A percentile compares a stretch with the other conserved stretches of the same genome.
Conservation (phyloP, 2,888 invertebrate species). For the Orchesellides sinensis region DNA sequence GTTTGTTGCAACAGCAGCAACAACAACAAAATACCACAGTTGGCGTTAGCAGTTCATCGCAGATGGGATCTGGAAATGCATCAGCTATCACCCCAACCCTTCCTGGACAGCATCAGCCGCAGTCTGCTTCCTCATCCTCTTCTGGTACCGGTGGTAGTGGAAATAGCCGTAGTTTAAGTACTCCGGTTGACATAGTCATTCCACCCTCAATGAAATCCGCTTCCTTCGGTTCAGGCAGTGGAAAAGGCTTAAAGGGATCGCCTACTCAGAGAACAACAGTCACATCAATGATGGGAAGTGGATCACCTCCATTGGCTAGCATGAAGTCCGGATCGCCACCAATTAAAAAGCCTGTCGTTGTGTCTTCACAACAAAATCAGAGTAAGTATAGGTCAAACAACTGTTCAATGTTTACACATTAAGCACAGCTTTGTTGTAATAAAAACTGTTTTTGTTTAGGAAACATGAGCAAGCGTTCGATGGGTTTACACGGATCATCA, state of each 20-base stretch:
- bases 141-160: conserved; percentile 2
- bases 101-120: conserved; percentile 44
- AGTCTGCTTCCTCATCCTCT: conserved; percentile 6
- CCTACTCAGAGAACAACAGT: conserved; percentile 44
- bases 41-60: not conserved
- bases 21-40: conserved; percentile 32
- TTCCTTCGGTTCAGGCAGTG: conserved; percentile 30
- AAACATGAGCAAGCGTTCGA: conserved; percentile 12
- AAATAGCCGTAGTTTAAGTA: conserved; percentile 31
- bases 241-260: conserved; percentile 44
- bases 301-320: conserved; percentile 60
- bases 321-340: conserved; percentile 69
- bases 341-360: conserved; percentile 70
- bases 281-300: conserved; percentile 53
- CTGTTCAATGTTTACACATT: not conserved
- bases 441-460: not conserved
- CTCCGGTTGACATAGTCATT: conserved; percentile 61
- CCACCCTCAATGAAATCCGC: conserved; percentile 38
- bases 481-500: conserved; percentile 1
- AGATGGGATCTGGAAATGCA: not conserved
- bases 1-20: conserved; percentile 52
- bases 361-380: conserved; percentile 42
- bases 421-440: not conserved
- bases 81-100: conserved; percentile 37
- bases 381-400: not conserved